A percentile compares a stretch with the other conserved stretches of the same genome.
Conservation (phyloP, 1,140 invertebrate species). For the Plectrocnemia conspersa region DNA sequence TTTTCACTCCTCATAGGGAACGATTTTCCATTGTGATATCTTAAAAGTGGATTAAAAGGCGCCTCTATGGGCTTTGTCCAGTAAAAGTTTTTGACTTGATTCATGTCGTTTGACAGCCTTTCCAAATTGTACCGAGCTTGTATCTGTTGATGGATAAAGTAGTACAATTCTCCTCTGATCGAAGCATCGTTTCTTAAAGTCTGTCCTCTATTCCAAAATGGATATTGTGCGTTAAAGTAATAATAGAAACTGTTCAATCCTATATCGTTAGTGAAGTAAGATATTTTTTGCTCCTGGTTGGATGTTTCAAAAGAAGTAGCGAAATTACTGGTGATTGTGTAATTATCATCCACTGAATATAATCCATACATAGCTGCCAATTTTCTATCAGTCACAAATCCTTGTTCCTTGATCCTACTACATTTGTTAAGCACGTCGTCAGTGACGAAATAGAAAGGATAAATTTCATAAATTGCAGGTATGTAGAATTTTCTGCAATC, state of each 20-base stretch:
- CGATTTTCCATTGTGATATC: constrained; percentile 54
- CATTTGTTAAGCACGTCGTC: constrained; percentile 33
- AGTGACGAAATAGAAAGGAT: constrained; percentile 58
- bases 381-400: constrained; percentile 36
- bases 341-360: constrained; percentile 42
- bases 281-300: constrained; percentile 58
- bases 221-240: constrained; percentile 61
- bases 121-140: constrained; percentile 57
- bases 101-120: constrained; percentile 53
- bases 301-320: constrained; percentile 46
- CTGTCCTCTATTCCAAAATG: constrained; percentile 59
- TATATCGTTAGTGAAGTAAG: constrained; percentile 70
- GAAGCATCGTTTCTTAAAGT: constrained; percentile 44
- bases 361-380: constrained; percentile 43
- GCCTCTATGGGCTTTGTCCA: constrained; percentile 50
- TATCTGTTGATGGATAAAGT: constrained; percentile 51
- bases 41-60: constrained; percentile 57
- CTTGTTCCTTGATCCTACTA: constrained; percentile 55
- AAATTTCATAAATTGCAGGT: constrained; percentile 60
- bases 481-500: constrained; percentile 55
- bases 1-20: constrained; percentile 52
- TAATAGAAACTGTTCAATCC: constrained; percentile 66
- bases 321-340: constrained; percentile 50
- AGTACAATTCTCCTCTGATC: constrained; percentile 52
- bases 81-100: constrained; percentile 49